These are phyloP conservation scores for Drosophila putrida DNA, from an alignment of 2,888 invertebrate species.

Conservation along the genomic window DNA sequence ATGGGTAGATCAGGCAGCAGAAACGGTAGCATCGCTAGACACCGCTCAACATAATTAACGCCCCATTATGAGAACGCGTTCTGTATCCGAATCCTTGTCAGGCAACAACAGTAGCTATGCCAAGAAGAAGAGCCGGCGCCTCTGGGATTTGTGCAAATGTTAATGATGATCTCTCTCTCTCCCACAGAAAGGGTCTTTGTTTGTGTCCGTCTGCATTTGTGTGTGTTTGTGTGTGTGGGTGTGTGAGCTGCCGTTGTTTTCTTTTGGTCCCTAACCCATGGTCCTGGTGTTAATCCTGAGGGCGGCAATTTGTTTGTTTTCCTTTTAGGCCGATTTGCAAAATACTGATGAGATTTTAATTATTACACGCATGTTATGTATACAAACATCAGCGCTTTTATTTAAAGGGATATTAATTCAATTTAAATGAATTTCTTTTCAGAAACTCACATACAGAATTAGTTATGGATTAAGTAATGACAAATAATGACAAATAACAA, in stretches of 20 bases:
- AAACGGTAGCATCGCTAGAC: slow-evolving; percentile 24
- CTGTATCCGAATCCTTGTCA: slow-evolving; percentile 27
- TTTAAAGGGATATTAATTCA: background rate
- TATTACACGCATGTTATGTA: slow-evolving; percentile 18
- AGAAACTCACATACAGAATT: too few relatives aligned
- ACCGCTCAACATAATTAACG: slow-evolving; percentile 69
- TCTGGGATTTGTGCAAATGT: slow-evolving; percentile 72
- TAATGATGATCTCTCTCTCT: slow-evolving; percentile 75
- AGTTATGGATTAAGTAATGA: too few relatives aligned
- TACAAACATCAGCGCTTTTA: background rate
- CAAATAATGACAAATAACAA: too few relatives aligned
- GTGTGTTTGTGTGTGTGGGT: slow-evolving; percentile 8
- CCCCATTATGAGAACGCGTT: slow-evolving; percentile 64
- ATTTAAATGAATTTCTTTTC: too few relatives aligned
- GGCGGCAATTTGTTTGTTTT: slow-evolving; percentile 71
- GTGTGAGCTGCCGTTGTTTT: slow-evolving; percentile 26
- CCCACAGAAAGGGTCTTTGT: slow-evolving; percentile 14
- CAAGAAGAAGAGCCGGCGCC: slow-evolving; percentile 58
- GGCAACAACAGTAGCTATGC: slow-evolving; percentile 34
- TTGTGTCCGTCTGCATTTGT: background rate
- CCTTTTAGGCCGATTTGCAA: slow-evolving; percentile 41
- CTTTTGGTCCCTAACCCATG: slow-evolving; percentile 17
- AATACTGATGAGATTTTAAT: slow-evolving; percentile 66
- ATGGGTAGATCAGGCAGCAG: slow-evolving; percentile 12
- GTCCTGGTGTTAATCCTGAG: slow-evolving; percentile 71